Percentiles rank a stretch among this genome's conserved stretches.
Evolutionary conservation across 2,113 vertebrate genomes (phyloP).

Genomic region (Candoia aspera): DNA sequence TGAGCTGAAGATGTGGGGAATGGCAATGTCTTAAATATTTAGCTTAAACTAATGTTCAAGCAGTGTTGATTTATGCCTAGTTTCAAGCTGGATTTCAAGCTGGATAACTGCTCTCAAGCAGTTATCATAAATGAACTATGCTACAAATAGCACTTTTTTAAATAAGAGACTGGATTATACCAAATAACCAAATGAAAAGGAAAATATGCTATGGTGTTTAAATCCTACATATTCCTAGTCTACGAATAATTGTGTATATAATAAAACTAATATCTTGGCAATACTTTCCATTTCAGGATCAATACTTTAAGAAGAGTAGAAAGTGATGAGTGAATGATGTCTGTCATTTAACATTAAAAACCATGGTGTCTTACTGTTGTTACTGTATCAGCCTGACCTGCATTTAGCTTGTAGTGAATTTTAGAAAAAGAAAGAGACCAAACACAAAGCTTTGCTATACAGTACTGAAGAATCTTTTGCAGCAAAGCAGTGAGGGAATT

Average conservation of each 20-base stretch:
- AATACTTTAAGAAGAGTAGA: neutral
- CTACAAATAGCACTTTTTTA: neutral
- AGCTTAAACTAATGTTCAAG: neutral
- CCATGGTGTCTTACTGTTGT: neutral
- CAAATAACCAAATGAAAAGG: neutral
- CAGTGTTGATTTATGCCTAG: neutral
- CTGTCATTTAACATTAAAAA: neutral
- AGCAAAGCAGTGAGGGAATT: neutral
- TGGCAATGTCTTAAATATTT: constrained; percentile 4
- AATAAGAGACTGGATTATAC: neutral
- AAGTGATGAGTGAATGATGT: neutral
- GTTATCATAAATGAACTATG: constrained; percentile 29
- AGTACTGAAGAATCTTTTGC: neutral
- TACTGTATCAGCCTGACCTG: neutral
- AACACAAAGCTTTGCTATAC: neutral
- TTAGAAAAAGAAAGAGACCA: neutral
- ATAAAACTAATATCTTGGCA: neutral
- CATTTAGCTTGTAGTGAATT: neutral
- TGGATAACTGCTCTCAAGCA: constrained; percentile 29
- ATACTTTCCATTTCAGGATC: neutral
- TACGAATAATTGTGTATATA: neutral
- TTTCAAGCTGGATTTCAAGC: neutral
- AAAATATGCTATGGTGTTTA: neutral
- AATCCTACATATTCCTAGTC: neutral
- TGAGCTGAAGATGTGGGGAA: neutral